Evolutionary conservation across 2,113 vertebrate genomes (phyloP), one percentile per base, ranked within the genome.

Genomic region (Calidris pugnax): DNA sequence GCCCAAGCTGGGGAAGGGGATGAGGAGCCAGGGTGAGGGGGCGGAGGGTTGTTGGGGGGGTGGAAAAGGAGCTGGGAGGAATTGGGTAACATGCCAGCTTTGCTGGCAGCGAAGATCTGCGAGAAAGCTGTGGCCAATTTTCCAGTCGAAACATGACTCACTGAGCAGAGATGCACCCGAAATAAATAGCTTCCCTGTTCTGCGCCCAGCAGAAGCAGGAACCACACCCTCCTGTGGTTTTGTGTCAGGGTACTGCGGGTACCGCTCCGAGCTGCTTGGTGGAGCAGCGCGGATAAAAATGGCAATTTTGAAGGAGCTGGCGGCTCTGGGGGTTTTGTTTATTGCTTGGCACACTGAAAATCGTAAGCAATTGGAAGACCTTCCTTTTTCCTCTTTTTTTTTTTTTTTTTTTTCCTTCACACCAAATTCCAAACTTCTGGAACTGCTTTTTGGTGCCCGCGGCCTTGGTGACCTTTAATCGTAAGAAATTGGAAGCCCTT

Each of bases 181-280:
- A 99, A 99, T 99, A 99, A 99, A 99, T 98, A 99, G 98, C 98
- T 98, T 99, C 98, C 99, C 98, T 99, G 98, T 99, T 98, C 98
- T 98, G 85, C 66, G 76, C 98, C 95, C 95, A 97, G 97, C 94
- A 93, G 98, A 97, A 93, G 97, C 94, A 97, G 98, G 98, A 99
- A 99, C 98, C 99, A 99, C 99, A 99, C 99, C 99, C 98, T 98
- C 91, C 90, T 97, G 98, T 98, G 99, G 98, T 99, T 99, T 99
- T 97, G 96, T 97, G 96, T 98, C 98, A 98, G 98, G 89, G 98
- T 97, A 98, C 98, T 98, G 98, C 88, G 98, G 98, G 97, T 97
- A 98, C 97, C 87, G 88, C 90, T 97, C 95, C 69, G 81, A 98
- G 97, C 90, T 97, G 97, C 97, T 98, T 98, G 97, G 96, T 73